These are phyloP conservation scores for Encarsia formosa DNA, from an alignment of 2,888 invertebrate species.

Conservation along the genomic window DNA sequence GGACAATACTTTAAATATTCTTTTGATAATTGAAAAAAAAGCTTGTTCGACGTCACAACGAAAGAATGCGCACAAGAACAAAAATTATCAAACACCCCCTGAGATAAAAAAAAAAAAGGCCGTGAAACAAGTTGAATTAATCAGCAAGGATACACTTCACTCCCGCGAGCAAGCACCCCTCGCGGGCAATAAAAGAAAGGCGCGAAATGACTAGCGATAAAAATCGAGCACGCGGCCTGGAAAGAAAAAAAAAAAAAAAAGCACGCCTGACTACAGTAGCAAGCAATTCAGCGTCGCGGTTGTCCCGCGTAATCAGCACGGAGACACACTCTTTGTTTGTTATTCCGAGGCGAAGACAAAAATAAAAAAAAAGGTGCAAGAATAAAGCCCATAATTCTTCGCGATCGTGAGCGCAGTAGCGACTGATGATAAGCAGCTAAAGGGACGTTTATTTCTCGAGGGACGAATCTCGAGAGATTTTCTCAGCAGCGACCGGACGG, in stretches of 20 bases:
- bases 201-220: too few relatives aligned
- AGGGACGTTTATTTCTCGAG: conserved; percentile 20
- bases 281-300: conserved; percentile 4
- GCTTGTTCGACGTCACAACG: too few relatives aligned
- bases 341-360: background rate
- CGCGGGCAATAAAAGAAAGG: too few relatives aligned
- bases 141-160: too few relatives aligned
- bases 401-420: conserved; percentile 5
- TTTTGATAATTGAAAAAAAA: too few relatives aligned
- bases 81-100: too few relatives aligned
- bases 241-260: background rate
- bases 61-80: too few relatives aligned
- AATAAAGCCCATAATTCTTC: conserved; percentile 27
- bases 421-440: conserved; percentile 11
- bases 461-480: conserved; percentile 21
- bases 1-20: too few relatives aligned
- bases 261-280: conserved; percentile 2
- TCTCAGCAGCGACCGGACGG: conserved; percentile 9
- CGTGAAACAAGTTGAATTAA: too few relatives aligned
- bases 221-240: too few relatives aligned
- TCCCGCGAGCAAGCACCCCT: too few relatives aligned
- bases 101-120: too few relatives aligned
- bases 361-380: background rate
- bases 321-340: conserved; percentile 13
- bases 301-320: conserved; percentile 1